Conservation (phyloP, 2,888 invertebrate species). For the Drosophila infuscata region DNA sequence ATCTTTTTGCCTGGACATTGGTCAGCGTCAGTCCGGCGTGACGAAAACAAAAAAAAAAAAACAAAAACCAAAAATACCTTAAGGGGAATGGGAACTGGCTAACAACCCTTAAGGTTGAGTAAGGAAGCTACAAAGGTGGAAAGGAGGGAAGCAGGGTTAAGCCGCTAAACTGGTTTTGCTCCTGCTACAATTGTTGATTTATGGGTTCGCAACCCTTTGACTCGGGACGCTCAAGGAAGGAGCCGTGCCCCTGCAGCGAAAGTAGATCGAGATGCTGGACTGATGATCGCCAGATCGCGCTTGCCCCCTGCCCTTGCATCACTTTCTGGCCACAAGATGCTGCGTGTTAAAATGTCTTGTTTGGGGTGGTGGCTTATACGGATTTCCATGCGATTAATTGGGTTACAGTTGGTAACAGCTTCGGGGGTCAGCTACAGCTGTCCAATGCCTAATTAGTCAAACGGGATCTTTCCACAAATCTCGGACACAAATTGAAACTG, state of each 20-base stretch:
- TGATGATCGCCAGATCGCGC: slow-evolving; percentile 4
- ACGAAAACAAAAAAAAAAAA: slow-evolving; percentile 16
- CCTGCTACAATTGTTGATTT: slow-evolving; percentile 61
- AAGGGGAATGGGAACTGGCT: slow-evolving; percentile 1
- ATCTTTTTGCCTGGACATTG: slow-evolving; percentile 58
- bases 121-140: background rate
- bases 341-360: slow-evolving; percentile 64
- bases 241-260: slow-evolving; percentile 13
- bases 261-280: slow-evolving; percentile 15
- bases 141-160: slow-evolving; percentile 47
- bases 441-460: slow-evolving; percentile 43
- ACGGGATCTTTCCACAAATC: slow-evolving; percentile 1
- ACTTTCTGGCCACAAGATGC: slow-evolving; percentile 50
- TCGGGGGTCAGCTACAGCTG: slow-evolving; percentile 42
- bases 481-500: slow-evolving; percentile 2
- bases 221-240: background rate
- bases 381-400: slow-evolving; percentile 62
- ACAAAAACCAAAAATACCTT: background rate
- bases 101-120: slow-evolving; percentile 47
- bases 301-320: background rate
- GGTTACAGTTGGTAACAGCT: slow-evolving; percentile 1
- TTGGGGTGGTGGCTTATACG: slow-evolving; percentile 43
- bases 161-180: slow-evolving; percentile 67
- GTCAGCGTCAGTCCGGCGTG: slow-evolving; percentile 43
- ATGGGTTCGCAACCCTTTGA: slow-evolving; percentile 61